Evolutionary conservation across 2,888 invertebrate genomes (phyloP).

Genomic region (Toxonevra muliebris): DNA sequence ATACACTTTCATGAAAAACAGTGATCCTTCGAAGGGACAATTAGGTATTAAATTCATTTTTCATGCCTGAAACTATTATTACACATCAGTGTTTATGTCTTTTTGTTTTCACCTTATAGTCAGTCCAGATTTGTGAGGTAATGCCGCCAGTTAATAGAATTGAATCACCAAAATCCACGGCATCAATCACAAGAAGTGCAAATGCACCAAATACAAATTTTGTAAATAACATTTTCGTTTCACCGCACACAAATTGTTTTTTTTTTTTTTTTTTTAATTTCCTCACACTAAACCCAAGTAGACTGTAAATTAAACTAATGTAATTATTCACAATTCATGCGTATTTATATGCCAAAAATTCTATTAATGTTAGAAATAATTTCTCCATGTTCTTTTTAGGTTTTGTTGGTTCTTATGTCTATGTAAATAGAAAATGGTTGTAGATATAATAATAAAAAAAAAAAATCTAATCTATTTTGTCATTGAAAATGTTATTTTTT

Average conservation of each 20-base stretch:
- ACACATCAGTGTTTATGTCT: no score
- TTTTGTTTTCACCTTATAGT: no score
- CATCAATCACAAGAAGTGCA: not conserved
- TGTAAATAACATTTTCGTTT: not conserved
- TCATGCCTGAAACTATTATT: no score
- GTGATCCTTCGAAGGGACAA: no score
- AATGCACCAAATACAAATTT: not conserved
- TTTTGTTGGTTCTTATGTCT: not conserved
- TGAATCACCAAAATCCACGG: no score
- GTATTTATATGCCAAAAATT: constrained; percentile 19
- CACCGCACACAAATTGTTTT: no score
- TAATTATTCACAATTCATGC: not conserved
- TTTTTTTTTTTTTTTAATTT: no score
- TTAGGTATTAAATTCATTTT: no score
- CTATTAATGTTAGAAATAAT: not conserved
- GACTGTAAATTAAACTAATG: constrained; percentile 1
- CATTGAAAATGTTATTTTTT: constrained; percentile 21
- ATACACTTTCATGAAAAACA: no score
- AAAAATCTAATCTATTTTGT: constrained; percentile 27
- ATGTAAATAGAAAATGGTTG: not conserved
- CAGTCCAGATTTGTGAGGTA: no score
- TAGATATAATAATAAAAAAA: not conserved
- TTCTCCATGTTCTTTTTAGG: not conserved
- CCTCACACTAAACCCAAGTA: not conserved
- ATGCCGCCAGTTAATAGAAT: no score